Evolutionary conservation across 2,888 invertebrate species (phyloP).

Genomic region (Heliconius ethilla): DNA sequence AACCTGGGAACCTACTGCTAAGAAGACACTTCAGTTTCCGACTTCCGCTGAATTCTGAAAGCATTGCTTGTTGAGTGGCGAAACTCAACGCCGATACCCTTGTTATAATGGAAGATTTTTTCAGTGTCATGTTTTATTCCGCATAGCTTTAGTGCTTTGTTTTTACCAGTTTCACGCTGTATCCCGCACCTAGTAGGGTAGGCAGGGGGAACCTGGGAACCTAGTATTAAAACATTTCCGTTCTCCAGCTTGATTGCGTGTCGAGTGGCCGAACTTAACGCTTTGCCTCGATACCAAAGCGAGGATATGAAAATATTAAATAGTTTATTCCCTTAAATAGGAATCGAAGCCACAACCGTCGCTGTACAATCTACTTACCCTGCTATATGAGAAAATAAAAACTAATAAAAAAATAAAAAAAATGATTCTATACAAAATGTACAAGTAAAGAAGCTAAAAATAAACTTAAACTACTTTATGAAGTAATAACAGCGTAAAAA

Average conservation of each 20-base stretch:
- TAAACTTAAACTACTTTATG: neutral
- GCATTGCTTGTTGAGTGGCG: neutral
- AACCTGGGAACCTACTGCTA: too few species aligned
- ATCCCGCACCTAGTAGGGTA: neutral
- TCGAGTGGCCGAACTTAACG: neutral
- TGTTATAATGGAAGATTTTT: too few species aligned
- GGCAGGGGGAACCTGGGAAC: neutral
- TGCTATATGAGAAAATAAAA: too few species aligned
- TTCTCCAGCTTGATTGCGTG: neutral
- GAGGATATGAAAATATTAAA: neutral
- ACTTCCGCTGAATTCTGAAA: neutral
- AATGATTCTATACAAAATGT: neutral
- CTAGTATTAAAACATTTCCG: neutral
- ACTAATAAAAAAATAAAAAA: neutral
- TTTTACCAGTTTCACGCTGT: neutral
- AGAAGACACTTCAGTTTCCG: neutral
- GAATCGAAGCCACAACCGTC: neutral
- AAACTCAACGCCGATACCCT: neutral
- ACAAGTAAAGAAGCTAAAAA: neutral
- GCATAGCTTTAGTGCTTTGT: neutral
- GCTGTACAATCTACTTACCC: neutral
- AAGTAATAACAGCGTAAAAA: conserved; percentile 6
- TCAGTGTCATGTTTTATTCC: too few species aligned
- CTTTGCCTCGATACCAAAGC: neutral
- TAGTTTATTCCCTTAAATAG: neutral